A percentile compares a stretch with the other conserved stretches of the same genome.
Evolutionary conservation across 2,888 invertebrate species (phyloP).

Genomic region (Lochmaea capreae): DNA sequence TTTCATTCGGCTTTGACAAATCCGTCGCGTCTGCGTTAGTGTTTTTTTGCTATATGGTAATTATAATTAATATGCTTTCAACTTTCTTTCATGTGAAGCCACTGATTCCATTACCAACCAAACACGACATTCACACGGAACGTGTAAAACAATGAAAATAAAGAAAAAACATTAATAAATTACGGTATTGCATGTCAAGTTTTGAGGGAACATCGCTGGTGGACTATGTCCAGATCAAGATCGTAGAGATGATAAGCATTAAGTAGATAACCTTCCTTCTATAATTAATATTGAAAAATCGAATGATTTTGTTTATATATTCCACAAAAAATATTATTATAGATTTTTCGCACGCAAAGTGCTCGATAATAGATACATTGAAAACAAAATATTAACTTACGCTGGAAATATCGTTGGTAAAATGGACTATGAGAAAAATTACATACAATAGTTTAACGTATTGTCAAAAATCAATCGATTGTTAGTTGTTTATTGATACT

Average conservation of each 20-base stretch:
- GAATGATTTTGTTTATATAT: background rate
- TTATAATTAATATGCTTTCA: too few species aligned
- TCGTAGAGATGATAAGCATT: slow-evolving; percentile 24
- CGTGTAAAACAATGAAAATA: slow-evolving; percentile 30
- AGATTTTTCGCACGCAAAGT: background rate
- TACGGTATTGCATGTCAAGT: slow-evolving; percentile 30
- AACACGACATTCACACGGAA: slow-evolving; percentile 19
- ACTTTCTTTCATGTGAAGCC: slow-evolving; percentile 1
- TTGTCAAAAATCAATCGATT: too few species aligned
- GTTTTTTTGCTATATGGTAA: too few species aligned
- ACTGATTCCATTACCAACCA: slow-evolving; percentile 17
- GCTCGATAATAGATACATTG: background rate
- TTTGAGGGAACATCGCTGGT: slow-evolving; percentile 30
- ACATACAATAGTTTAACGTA: too few species aligned
- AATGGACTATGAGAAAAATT: too few species aligned
- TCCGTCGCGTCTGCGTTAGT: too few species aligned
- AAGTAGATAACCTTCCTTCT: slow-evolving; percentile 20
- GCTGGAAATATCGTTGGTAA: background rate
- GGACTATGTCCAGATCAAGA: slow-evolving; percentile 33
- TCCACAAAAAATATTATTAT: background rate
- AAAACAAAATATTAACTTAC: background rate
- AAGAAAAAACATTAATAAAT: slow-evolving; percentile 30
- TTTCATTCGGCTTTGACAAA: too few species aligned
- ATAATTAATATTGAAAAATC: slow-evolving; percentile 17
- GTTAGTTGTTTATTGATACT: too few species aligned